phyloP scores from a whole-genome alignment of 1,140 invertebrate species.

The Zaprionus vittiger region DNA sequence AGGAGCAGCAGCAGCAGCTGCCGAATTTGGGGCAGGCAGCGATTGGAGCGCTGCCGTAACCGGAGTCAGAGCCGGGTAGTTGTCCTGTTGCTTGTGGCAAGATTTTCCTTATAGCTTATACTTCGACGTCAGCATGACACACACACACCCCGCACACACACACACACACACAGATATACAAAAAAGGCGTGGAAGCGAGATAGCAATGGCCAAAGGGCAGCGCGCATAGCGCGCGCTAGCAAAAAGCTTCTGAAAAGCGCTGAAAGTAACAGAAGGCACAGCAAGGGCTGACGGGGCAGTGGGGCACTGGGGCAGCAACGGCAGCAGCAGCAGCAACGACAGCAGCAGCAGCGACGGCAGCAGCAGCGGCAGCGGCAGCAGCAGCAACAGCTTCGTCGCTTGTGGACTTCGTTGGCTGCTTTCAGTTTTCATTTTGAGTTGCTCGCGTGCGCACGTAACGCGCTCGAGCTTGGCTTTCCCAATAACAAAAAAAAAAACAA shows the following conservation, averaged over 20 bases:
- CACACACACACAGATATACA: conserved; percentile 15
- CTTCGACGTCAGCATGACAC: conserved; percentile 61
- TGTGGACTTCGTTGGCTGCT: conserved; percentile 31
- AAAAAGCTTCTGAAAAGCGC: conserved; percentile 60
- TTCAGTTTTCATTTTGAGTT: conserved; percentile 71
- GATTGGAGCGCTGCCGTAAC: background rate
- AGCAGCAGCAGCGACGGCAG: conserved; percentile 3
- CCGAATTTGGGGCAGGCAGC: conserved; percentile 45
- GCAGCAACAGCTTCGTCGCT: conserved; percentile 47
- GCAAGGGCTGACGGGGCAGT: conserved; percentile 3
- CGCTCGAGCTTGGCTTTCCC: conserved; percentile 19
- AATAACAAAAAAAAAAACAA: conserved; percentile 8
- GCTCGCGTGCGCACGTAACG: conserved; percentile 56
- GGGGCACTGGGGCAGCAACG: conserved; percentile 23
- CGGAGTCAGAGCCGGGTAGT: conserved; percentile 19
- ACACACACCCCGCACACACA: conserved; percentile 1
- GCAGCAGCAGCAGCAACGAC: conserved; percentile 10
- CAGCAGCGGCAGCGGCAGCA: conserved; percentile 16
- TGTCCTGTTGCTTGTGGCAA: conserved; percentile 76
- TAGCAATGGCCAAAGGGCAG: conserved; percentile 45
- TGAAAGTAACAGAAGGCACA: conserved; percentile 21
- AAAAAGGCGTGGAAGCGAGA: conserved; percentile 50
- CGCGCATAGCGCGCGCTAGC: conserved; percentile 17
- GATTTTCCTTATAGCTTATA: conserved; percentile 42
- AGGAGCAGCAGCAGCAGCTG: conserved; percentile 35